Evolutionary conservation across 2,888 invertebrate genomes (phyloP).

Genomic region (Sialis fuliginosa): DNA sequence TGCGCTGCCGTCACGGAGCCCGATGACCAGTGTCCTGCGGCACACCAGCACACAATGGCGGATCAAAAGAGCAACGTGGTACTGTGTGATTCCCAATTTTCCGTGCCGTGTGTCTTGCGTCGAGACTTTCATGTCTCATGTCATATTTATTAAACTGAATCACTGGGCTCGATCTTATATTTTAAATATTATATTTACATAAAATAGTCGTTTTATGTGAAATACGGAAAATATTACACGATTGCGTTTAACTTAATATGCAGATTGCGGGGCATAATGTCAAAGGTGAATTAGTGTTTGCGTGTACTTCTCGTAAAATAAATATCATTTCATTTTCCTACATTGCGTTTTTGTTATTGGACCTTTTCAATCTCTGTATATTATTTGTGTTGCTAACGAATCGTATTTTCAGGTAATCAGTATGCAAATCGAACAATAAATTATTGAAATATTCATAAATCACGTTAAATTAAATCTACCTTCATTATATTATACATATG

Average conservation of each 20-base stretch:
- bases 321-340: not conserved
- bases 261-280: not conserved
- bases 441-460: no score
- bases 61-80: not conserved
- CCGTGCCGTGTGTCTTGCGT: no score
- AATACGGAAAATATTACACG: not conserved
- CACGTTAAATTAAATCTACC: no score
- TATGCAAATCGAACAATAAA: no score
- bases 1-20: constrained; percentile 4
- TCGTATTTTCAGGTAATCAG: no score
- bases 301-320: not conserved
- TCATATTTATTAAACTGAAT: not conserved
- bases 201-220: not conserved
- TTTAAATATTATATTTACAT: not conserved
- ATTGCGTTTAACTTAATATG: not conserved
- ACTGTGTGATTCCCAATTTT: no score
- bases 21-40: constrained; percentile 12
- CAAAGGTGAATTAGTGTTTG: not conserved
- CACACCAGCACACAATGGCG: constrained; percentile 4
- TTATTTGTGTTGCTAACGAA: no score
- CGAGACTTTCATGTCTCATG: not conserved
- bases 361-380: no score
- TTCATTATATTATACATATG: no score
- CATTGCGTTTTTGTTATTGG: not conserved
- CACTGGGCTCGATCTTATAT: not conserved